phyloP scores from a whole-genome alignment of 2,888 invertebrate species.

The Chymomyza caudatula region DNA sequence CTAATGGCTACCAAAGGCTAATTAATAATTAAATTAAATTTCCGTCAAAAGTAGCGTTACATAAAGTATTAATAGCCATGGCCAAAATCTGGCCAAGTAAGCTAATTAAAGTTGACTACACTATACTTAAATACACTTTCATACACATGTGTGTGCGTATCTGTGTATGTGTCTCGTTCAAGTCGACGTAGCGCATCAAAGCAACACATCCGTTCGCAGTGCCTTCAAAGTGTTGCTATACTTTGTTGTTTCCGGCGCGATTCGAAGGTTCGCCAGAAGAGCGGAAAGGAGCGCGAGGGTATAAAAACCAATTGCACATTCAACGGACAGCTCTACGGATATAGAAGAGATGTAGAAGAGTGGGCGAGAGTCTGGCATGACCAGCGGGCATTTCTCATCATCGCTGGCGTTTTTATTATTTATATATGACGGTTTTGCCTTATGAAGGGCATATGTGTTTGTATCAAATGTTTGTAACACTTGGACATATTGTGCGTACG shows the following conservation, averaged over 20 bases:
- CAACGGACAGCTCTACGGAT: slow-evolving; percentile 6
- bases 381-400: background rate
- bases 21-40: slow-evolving; percentile 70
- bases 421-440: background rate
- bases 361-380: background rate
- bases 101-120: slow-evolving; percentile 8
- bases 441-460: background rate
- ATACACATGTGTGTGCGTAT: background rate
- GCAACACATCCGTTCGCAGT: slow-evolving; percentile 44
- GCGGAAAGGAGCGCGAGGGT: slow-evolving; percentile 22
- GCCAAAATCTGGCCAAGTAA: slow-evolving; percentile 46
- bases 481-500: no score
- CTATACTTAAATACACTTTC: background rate
- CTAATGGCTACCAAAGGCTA: slow-evolving; percentile 25
- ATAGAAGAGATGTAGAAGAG: background rate
- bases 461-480: no score
- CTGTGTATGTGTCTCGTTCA: background rate
- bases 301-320: slow-evolving; percentile 48
- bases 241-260: slow-evolving; percentile 46
- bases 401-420: background rate
- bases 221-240: slow-evolving; percentile 49
- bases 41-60: slow-evolving; percentile 29
- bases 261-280: background rate
- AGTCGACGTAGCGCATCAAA: slow-evolving; percentile 33
- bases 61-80: slow-evolving; percentile 63